Evolutionary conservation across 2,113 vertebrate genomes (phyloP).

Genomic region (Myotis lucifugus): DNA sequence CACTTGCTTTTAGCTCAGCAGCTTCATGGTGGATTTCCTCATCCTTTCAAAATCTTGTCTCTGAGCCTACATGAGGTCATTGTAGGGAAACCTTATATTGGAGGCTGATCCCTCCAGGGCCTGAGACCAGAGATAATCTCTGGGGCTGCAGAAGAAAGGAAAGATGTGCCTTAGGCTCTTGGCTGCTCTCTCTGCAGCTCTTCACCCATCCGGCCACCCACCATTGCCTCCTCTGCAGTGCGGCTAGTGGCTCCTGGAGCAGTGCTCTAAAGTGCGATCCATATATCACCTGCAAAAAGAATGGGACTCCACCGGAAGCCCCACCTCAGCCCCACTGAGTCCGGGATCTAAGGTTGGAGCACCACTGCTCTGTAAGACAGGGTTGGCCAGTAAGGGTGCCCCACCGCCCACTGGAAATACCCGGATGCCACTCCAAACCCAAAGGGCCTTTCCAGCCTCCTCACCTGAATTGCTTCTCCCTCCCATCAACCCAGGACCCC

Average conservation of each 20-base stretch:
- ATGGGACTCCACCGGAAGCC: not conserved
- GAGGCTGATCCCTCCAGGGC: not conserved
- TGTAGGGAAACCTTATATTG: not conserved
- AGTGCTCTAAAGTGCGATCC: not conserved
- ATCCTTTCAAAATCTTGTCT: not conserved
- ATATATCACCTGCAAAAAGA: not conserved
- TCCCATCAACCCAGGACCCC: not conserved
- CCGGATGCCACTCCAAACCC: not conserved
- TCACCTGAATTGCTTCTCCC: not conserved
- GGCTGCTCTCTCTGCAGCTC: not conserved
- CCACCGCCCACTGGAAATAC: not conserved
- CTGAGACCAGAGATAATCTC: not conserved
- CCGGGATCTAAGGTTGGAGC: not conserved
- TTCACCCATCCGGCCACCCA: not conserved
- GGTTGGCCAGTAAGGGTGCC: not conserved
- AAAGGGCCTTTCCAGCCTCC: not conserved
- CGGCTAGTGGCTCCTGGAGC: not conserved
- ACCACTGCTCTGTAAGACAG: not conserved
- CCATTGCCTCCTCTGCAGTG: not conserved
- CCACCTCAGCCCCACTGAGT: not conserved
- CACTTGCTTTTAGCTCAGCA: conserved; percentile 21
- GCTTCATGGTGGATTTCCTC: not conserved
- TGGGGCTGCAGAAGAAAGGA: not conserved
- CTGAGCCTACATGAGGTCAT: not conserved
- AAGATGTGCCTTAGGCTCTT: not conserved